phyloP scores from a whole-genome alignment of 64 coral and sea anemone genomes.

The Platygyra sinensis region DNA sequence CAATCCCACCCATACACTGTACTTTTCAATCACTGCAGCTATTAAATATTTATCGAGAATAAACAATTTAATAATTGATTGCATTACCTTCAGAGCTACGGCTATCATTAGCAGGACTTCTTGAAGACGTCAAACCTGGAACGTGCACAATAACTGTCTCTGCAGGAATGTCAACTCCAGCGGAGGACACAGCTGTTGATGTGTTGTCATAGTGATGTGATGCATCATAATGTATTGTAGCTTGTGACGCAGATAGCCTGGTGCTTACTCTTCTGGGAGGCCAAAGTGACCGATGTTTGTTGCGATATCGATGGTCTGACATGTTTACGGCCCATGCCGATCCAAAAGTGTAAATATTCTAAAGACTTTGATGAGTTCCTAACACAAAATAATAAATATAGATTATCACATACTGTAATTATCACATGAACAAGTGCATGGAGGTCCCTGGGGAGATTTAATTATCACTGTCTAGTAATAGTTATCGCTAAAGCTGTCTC shows the following conservation, averaged over 20 bases:
- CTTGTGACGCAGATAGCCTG: conserved; percentile 36
- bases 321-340: conserved; percentile 4
- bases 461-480: too few relatives aligned
- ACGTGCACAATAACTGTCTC: conserved; percentile 42
- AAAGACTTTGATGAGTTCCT: neutral
- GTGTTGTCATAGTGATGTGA: conserved; percentile 34
- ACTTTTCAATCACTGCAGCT: too few relatives aligned
- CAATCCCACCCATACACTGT: too few relatives aligned
- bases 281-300: conserved; percentile 48
- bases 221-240: conserved; percentile 2
- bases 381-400: neutral
- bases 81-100: neutral
- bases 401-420: too few relatives aligned
- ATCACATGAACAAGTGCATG: too few relatives aligned
- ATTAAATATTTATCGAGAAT: too few relatives aligned
- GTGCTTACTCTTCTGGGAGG: conserved; percentile 30
- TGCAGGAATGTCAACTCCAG: conserved; percentile 20
- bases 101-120: neutral
- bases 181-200: neutral
- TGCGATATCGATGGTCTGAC: conserved; percentile 48
- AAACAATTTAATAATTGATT: neutral
- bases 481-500: too few relatives aligned
- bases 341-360: neutral
- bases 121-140: neutral
- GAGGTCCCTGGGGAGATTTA: too few relatives aligned